Base-by-base conservation (phyloP, 2,888 invertebrate species). In the Pollenia amentaria region DNA sequence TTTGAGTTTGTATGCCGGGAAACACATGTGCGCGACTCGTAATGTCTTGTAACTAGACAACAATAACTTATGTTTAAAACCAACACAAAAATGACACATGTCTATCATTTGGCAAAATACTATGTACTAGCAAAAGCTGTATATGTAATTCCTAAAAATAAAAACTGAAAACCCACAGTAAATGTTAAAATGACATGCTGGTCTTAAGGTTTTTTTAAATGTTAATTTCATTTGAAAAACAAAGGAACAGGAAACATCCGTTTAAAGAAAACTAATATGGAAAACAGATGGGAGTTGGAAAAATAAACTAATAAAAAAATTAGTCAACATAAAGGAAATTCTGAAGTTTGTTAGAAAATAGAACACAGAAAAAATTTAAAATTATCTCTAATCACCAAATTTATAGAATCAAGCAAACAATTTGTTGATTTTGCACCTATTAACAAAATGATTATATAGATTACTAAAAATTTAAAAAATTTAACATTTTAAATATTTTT, bases 41-140 rank as follows among this genome's bases (percentile, higher is more conserved):
- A 55, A 77, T 73, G 75, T 64, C 62, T 80, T 38, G 21, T 46
- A 84, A 69, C 72, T 67, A 77, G 82, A 78, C 82, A 84, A 84
- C 73, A 84, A 84, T 82, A 79, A 70, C 80, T 80, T 76, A 78
- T 84, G 78, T 57, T 73, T 29, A 60, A 44, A 76, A 67, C 72
- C 55, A 80, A 76, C 76, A 77, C 44, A 83, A 69, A 75, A 70
- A 80, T 84, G 87, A 87, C 87, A 87, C 83, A 84, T 87, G 87
- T 80, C 87, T 87, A 81, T 81, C 81, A 81, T 81, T 81, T 75
- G 64, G 55, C 55, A 10, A 62, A 60, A 69, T 79, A 69, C 60
- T 29, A 29, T 29, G 29, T 29, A 29, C 29, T 29, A 29, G 18
- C 38, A 51, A 51, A 70, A 65, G 12, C 21, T 48, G 11, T n/a